Evolutionary conservation across 2,888 invertebrate species (phyloP).

Genomic region (Eumacrocentrus americanus): DNA sequence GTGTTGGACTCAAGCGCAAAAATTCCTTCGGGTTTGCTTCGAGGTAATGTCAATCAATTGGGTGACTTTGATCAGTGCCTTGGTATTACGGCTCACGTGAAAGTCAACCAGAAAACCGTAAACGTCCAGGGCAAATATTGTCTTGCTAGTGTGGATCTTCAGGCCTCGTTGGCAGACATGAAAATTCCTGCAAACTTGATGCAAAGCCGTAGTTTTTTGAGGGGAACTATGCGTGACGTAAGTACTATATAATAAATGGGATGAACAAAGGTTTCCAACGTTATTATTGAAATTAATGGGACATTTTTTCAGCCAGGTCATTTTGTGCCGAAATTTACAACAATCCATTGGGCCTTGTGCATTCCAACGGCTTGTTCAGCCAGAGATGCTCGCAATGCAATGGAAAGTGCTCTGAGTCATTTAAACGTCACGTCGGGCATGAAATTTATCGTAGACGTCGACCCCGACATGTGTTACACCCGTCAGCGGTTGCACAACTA

Average conservation of each 20-base stretch:
- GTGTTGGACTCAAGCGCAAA: slow-evolving; percentile 78
- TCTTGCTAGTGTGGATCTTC: slow-evolving; percentile 70
- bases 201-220: slow-evolving; percentile 70
- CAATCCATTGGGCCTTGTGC: slow-evolving; percentile 75
- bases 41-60: slow-evolving; percentile 74
- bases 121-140: slow-evolving; percentile 75
- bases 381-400: slow-evolving; percentile 66
- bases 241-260: slow-evolving; percentile 43
- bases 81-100: slow-evolving; percentile 65
- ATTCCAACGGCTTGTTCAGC: slow-evolving; percentile 70
- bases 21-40: slow-evolving; percentile 71
- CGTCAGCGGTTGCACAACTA: slow-evolving; percentile 57
- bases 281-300: slow-evolving; percentile 7
- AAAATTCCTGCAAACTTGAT: slow-evolving; percentile 71
- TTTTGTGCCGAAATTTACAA: slow-evolving; percentile 74
- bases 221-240: slow-evolving; percentile 71
- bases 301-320: slow-evolving; percentile 70
- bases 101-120: slow-evolving; percentile 67
- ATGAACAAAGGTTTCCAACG: background rate
- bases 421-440: slow-evolving; percentile 68
- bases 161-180: slow-evolving; percentile 66
- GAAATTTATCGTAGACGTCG: slow-evolving; percentile 66
- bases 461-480: slow-evolving; percentile 68
- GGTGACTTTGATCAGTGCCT: slow-evolving; percentile 76
- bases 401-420: slow-evolving; percentile 67